Evolutionary conservation across 2,888 invertebrate genomes (phyloP).

Genomic region (Thera obeliscata): DNA sequence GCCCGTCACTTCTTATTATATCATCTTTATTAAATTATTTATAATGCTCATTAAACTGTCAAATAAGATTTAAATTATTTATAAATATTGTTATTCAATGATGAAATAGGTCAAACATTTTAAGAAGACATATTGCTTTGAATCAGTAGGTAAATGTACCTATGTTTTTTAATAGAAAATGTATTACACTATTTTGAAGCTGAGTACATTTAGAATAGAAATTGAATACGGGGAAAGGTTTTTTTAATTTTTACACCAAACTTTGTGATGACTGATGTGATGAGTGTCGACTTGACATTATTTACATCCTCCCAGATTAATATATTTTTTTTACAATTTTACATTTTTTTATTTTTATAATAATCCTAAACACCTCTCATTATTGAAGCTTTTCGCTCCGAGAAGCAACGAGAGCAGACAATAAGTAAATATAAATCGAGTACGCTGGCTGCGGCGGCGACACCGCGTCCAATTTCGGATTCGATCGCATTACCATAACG

Average conservation of each 20-base stretch:
- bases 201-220: too few species aligned
- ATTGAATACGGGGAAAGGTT: too few species aligned
- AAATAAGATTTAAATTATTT: not conserved
- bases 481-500: slow-evolving; percentile 80
- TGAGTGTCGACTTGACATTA: too few species aligned
- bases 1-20: slow-evolving; percentile 11
- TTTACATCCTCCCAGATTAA: too few species aligned
- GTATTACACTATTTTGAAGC: too few species aligned
- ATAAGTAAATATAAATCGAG: slow-evolving; percentile 55
- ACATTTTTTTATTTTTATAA: not conserved
- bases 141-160: not conserved
- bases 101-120: not conserved
- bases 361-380: slow-evolving; percentile 16
- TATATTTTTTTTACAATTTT: not conserved
- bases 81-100: not conserved
- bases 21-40: not conserved
- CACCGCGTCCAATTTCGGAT: slow-evolving; percentile 75
- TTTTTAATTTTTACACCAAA: too few species aligned
- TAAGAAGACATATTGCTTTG: not conserved
- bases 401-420: slow-evolving; percentile 29
- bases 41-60: not conserved
- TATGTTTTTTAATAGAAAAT: too few species aligned
- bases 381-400: slow-evolving; percentile 17
- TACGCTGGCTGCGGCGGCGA: slow-evolving; percentile 58
- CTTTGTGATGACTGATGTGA: too few species aligned